These are phyloP conservation scores for Procambarus virginalis DNA, from an alignment of 1,140 invertebrate genomes.

Conservation along the genomic window DNA sequence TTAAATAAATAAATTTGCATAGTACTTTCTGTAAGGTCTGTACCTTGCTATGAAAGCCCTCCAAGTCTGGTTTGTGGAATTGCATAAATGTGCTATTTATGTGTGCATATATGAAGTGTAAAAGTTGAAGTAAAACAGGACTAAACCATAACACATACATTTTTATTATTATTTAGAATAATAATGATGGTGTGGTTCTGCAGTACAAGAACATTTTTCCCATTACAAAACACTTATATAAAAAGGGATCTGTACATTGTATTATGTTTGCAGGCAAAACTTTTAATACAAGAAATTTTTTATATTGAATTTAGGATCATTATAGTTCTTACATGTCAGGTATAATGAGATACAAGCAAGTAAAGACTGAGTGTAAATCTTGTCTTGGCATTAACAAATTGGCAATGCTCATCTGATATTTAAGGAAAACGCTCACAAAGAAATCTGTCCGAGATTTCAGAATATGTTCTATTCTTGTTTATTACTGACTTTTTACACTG, in stretches of 20 bases:
- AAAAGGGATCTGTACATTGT: not conserved
- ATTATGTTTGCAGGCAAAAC: not conserved
- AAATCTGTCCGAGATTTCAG: slow-evolving; percentile 18
- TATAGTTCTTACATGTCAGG: slow-evolving; percentile 29
- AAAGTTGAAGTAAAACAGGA: not conserved
- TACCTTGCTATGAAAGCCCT: slow-evolving; percentile 18
- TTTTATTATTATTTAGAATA: slow-evolving; percentile 43
- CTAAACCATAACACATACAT: slow-evolving; percentile 7
- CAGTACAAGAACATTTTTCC: slow-evolving; percentile 46
- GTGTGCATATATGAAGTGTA: slow-evolving; percentile 3
- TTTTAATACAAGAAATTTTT: slow-evolving; percentile 37
- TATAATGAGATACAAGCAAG: slow-evolving; percentile 8
- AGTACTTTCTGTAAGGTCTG: not conserved
- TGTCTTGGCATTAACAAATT: slow-evolving; percentile 10
- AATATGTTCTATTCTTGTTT: not conserved
- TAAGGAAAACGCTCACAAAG: slow-evolving; percentile 13
- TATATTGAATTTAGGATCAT: slow-evolving; percentile 33
- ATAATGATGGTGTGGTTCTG: slow-evolving; percentile 38
- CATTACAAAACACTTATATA: not conserved
- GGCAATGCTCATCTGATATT: not conserved
- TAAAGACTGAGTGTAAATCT: not conserved
- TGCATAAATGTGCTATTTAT: slow-evolving; percentile 8
- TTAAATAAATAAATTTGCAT: no score
- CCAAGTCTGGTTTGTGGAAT: slow-evolving; percentile 30
- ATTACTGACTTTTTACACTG: not conserved